Conservation (phyloP, 2,888 invertebrate species). For the Hemithea aestivaria region DNA sequence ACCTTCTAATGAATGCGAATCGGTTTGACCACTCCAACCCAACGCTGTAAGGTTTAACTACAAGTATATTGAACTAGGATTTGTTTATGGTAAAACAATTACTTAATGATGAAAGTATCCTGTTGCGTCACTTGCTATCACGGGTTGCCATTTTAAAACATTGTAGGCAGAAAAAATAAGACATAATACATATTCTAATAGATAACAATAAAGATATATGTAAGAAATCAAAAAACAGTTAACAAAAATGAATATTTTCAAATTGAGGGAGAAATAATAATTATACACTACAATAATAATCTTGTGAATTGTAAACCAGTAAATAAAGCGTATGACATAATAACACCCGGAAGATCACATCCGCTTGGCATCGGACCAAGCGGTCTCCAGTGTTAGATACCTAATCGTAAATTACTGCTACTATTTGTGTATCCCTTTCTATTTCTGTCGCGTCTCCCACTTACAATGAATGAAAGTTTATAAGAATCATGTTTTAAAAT, state of each 20-base stretch:
- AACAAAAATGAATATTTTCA: slow-evolving; percentile 1
- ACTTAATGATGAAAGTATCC: too few species aligned
- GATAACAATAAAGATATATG: too few species aligned
- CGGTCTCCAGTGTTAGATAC: slow-evolving; percentile 45
- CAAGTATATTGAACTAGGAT: too few species aligned
- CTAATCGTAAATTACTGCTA: slow-evolving; percentile 41
- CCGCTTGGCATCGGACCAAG: slow-evolving; percentile 67
- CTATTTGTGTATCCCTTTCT: slow-evolving; percentile 42
- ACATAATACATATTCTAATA: too few species aligned
- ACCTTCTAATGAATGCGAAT: slow-evolving; percentile 23
- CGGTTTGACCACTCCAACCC: slow-evolving; percentile 18
- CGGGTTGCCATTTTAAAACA: too few species aligned
- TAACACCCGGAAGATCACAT: slow-evolving; percentile 66
- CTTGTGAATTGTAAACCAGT: slow-evolving; percentile 4
- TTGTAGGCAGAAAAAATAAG: too few species aligned
- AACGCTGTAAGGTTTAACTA: too few species aligned
- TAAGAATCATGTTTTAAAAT: too few species aligned
- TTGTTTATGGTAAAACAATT: too few species aligned
- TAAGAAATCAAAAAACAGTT: not conserved
- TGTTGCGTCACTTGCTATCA: too few species aligned
- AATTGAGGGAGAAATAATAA: not conserved
- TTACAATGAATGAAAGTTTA: slow-evolving; percentile 11
- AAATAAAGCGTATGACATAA: slow-evolving; percentile 53
- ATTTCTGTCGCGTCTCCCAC: slow-evolving; percentile 25
- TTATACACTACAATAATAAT: not conserved